Evolutionary conservation across 2,888 invertebrate genomes (phyloP), one percentile per base, ranked within the genome.

Genomic region (Trichogramma evanescens): DNA sequence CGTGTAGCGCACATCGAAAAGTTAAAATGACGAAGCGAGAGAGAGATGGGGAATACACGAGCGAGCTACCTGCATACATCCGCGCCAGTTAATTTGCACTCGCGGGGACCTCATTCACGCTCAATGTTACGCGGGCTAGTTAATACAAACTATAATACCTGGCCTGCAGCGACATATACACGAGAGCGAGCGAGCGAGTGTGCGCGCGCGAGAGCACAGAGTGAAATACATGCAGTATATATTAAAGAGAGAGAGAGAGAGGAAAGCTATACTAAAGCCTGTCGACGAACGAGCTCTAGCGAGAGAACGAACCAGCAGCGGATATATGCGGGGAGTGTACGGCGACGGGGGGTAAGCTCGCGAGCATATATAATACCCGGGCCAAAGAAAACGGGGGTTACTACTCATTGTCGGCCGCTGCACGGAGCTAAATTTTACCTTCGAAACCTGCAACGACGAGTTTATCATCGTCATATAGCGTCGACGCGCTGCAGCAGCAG

Each of bases 91-190:
- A 60, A 60, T 57, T 61, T 60, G 50, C 52, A 56, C 50, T 54
- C 42, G 26, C 26, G 26, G 26, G 26, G 26, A 26, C 26, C 26
- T 26, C 26, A 26, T 26, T 26, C 26, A 26, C 26, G 26, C 26
- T 26, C 59, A 45, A 53, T 56, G 56, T 56, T 53, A 50, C 26
- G 26, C 56, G 43, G 38, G 56, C 58, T 59, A 62, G 59, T 62
- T 62, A 59, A 59, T 54, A 42, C 56, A 59, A 59, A 59, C 59
- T 62, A 59, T 56, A 57, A 56, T 59, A 59, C 59, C 58, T 50
- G 58, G 2, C 38, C 43, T 6, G 50, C 42, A 40, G 9, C 26
- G 26, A 26, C 26, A 26, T 26, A 26, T 26, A 26, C 26, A 26
- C 26, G 26, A 26, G 26, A 26, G 26, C 26, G 26, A 26, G 13